Conservation (phyloP, 2,888 invertebrate genomes). For the Yponomeuta cagnagella region DNA sequence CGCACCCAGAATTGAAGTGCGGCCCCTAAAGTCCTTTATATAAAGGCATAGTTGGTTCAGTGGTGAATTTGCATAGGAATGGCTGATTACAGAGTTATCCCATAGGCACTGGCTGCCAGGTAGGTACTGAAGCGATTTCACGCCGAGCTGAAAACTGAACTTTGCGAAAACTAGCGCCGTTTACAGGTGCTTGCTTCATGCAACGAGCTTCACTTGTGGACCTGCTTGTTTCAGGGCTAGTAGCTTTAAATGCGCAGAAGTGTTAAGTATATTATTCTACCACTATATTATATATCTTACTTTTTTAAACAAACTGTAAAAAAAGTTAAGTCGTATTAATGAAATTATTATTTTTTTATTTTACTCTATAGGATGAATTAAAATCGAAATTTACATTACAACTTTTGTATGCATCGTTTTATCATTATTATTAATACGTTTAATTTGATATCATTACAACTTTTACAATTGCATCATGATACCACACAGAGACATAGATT, state of each 20-base stretch:
- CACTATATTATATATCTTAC: too few relatives aligned
- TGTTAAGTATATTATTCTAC: too few relatives aligned
- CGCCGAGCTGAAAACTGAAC: conserved; percentile 10
- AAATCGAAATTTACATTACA: too few relatives aligned
- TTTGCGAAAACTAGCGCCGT: conserved; percentile 7
- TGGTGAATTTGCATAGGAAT: conserved; percentile 70
- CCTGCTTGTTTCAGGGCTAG: not conserved
- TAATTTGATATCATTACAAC: too few relatives aligned
- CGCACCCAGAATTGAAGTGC: not conserved
- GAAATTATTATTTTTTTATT: too few relatives aligned
- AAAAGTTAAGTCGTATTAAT: too few relatives aligned
- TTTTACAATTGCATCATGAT: too few relatives aligned
- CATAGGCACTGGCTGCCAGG: conserved; percentile 47
- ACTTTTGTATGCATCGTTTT: too few relatives aligned
- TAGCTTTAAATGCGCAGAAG: not conserved
- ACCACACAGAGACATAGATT: too few relatives aligned
- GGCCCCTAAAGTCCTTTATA: conserved; percentile 35
- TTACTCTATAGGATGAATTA: too few relatives aligned
- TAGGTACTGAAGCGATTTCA: conserved; percentile 5
- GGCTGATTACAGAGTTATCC: conserved; percentile 67
- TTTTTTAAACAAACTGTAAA: too few relatives aligned
- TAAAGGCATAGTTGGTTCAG: conserved; percentile 71
- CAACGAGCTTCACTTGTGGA: not conserved
- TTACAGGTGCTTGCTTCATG: conserved; percentile 5
- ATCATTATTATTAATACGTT: too few relatives aligned